These are phyloP conservation scores for Lutjanus erythropterus DNA, from an alignment of 2,113 vertebrate species.

Conservation along the genomic window DNA sequence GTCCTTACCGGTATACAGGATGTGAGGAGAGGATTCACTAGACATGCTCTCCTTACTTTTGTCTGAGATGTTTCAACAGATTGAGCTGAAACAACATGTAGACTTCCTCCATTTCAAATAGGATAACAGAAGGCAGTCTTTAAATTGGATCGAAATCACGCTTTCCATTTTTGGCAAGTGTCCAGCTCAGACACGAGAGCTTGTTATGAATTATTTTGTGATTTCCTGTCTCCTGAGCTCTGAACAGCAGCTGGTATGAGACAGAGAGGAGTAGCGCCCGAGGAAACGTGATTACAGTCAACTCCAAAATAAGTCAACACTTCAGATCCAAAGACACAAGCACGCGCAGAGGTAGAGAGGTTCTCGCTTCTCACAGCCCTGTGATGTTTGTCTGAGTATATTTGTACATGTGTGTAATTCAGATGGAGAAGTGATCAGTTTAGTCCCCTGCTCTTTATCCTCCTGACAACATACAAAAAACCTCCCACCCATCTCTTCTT, in stretches of 20 bases:
- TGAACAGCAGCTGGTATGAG: conserved; percentile 58
- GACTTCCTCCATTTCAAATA: conserved; percentile 22
- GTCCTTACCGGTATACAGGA: conserved; percentile 6
- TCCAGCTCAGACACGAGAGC: conserved; percentile 38
- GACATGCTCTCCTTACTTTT: conserved; percentile 16
- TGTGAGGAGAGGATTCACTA: conserved; percentile 6
- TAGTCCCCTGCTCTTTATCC: conserved; percentile 34
- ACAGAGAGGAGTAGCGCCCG: conserved; percentile 28
- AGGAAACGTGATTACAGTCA: conserved; percentile 48
- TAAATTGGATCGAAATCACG: conserved; percentile 41
- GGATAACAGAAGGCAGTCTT: conserved; percentile 49
- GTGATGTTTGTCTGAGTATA: conserved; percentile 10
- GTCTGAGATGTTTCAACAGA: conserved; percentile 22
- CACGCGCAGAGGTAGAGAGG: neutral
- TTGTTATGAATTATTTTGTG: conserved; percentile 71
- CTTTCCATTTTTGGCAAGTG: conserved; percentile 55
- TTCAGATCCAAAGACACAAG: conserved; percentile 24
- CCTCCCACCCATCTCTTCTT: conserved; percentile 15
- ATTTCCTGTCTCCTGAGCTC: conserved; percentile 51
- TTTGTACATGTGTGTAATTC: conserved; percentile 24
- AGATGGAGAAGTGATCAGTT: conserved; percentile 5
- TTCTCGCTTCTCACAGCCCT: neutral
- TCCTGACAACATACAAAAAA: conserved; percentile 21
- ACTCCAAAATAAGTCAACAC: conserved; percentile 43
- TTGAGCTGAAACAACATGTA: conserved; percentile 43